A percentile compares a stretch with the other conserved stretches of the same genome.
Conservation (phyloP, 2,113 vertebrate species). For the Eptatretus burgeri region DNA sequence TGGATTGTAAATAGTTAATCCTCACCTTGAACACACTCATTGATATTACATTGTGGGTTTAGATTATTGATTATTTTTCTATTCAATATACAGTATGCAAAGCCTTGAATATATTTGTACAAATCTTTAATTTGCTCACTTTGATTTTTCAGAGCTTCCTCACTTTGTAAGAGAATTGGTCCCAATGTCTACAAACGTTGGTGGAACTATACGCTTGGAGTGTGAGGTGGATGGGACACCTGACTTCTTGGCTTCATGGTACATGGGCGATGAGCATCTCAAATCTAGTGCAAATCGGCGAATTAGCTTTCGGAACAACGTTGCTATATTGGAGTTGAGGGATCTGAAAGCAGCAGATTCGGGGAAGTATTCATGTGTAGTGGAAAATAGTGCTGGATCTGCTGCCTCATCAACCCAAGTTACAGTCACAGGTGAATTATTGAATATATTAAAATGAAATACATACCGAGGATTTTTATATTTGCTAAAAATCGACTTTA, state of each 20-base stretch:
- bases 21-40: no score
- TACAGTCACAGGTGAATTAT: no score
- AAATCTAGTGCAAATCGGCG: background rate
- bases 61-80: no score
- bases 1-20: no score
- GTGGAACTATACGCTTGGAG: conserved; percentile 49
- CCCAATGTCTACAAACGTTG: conserved; percentile 37
- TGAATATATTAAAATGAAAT: no score
- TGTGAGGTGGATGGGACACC: conserved; percentile 68
- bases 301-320: background rate
- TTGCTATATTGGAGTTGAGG: background rate
- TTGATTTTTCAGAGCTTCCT: conserved; percentile 33
- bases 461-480: no score
- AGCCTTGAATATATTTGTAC: conserved; percentile 12
- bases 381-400: background rate
- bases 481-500: no score
- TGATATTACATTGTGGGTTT: no score
- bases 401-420: background rate
- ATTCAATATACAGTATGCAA: no score
- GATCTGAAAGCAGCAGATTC: background rate
- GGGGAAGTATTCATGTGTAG: background rate
- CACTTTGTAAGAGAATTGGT: conserved; percentile 56
- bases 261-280: conserved; percentile 19
- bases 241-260: conserved; percentile 64
- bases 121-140: conserved; percentile 7